phyloP scores from a whole-genome alignment of 2,888 invertebrate species.

The Azorinus chamasolen region DNA sequence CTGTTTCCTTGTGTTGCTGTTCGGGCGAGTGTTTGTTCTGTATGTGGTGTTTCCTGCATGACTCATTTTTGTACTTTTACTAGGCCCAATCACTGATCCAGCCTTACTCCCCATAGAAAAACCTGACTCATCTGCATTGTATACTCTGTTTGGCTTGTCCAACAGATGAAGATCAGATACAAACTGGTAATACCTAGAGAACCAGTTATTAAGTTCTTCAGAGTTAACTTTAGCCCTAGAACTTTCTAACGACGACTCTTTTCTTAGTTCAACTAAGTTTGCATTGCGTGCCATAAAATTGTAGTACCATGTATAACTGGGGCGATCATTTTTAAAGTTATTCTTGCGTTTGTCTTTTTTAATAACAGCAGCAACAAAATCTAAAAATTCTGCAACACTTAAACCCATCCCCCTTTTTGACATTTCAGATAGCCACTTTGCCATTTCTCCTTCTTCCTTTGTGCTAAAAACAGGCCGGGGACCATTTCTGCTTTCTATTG shows the following conservation, averaged over 20 bases:
- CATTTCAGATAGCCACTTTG: constrained; percentile 50
- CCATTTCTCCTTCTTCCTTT: constrained; percentile 53
- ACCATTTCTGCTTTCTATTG: constrained; percentile 48
- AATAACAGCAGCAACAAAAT: constrained; percentile 43
- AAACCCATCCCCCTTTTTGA: constrained; percentile 56
- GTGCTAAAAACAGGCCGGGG: constrained; percentile 38
- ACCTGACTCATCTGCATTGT: constrained; percentile 41
- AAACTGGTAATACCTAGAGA: constrained; percentile 19
- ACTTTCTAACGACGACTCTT: constrained; percentile 26
- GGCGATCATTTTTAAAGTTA: constrained; percentile 27
- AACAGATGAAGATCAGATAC: constrained; percentile 13
- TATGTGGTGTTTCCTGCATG: no score
- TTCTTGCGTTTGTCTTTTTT: constrained; percentile 36
- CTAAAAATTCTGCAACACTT: constrained; percentile 46
- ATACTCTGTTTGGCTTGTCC: constrained; percentile 32
- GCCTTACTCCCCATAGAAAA: constrained; percentile 38
- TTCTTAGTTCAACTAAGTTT: constrained; percentile 38
- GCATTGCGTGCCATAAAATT: constrained; percentile 44
- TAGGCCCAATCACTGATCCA: constrained; percentile 40
- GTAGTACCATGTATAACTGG: constrained; percentile 32
- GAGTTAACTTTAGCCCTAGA: constrained; percentile 35
- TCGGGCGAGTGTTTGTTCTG: no score
- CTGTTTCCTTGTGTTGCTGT: no score
- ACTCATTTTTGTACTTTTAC: no score
- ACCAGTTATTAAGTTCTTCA: constrained; percentile 33